Evolutionary conservation across 23 tunicate genomes (phyloP).

Genomic region (Phallusia fumigata): DNA sequence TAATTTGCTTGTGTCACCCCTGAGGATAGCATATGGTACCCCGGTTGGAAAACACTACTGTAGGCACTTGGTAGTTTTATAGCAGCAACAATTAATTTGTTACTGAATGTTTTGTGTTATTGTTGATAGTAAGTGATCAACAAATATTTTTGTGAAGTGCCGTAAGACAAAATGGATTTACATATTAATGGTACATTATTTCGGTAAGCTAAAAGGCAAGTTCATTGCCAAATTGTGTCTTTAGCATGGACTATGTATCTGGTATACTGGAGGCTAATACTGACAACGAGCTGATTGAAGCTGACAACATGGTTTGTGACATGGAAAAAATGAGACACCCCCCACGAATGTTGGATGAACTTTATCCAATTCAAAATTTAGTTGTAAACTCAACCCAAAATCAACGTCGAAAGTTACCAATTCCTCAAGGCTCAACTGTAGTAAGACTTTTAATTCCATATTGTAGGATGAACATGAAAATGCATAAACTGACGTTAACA

Average conservation of each 20-base stretch:
- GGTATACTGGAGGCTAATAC: conserved; percentile 81
- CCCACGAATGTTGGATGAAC: conserved; percentile 20
- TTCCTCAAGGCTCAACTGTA: not conserved
- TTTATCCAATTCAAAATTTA: conserved; percentile 2
- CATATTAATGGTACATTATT: too few relatives aligned
- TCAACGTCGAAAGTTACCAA: not conserved
- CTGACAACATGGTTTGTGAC: conserved; percentile 60
- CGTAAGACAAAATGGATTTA: too few relatives aligned
- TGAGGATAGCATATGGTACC: too few relatives aligned
- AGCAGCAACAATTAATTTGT: not conserved
- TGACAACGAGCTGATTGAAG: conserved; percentile 60
- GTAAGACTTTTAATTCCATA: too few relatives aligned
- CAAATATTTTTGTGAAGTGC: too few relatives aligned
- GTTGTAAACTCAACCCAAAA: not conserved
- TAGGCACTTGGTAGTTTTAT: too few relatives aligned
- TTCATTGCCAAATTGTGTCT: not conserved
- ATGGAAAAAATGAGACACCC: conserved; percentile 15
- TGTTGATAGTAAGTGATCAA: too few relatives aligned
- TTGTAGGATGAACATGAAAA: too few relatives aligned
- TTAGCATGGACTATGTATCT: conserved; percentile 75
- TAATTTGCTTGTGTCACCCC: too few relatives aligned
- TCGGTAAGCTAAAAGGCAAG: too few relatives aligned
- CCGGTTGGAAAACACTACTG: too few relatives aligned
- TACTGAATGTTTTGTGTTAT: not conserved
- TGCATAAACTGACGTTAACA: too few relatives aligned